phyloP scores from a whole-genome alignment of 2,888 invertebrate species.

The Dromius quadrimaculatus region DNA sequence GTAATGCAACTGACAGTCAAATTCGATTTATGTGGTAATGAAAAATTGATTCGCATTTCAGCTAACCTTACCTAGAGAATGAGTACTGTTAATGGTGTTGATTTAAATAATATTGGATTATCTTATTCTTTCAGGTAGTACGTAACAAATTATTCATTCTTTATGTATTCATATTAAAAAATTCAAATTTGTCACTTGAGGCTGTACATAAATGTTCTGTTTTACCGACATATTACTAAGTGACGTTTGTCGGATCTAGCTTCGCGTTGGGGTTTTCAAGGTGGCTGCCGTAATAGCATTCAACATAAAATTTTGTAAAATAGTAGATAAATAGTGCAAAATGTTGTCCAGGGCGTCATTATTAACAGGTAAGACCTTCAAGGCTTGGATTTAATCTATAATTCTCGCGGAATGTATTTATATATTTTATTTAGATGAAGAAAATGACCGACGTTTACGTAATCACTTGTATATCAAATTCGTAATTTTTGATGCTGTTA shows the following conservation, averaged over 20 bases:
- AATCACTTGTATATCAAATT: constrained; percentile 63
- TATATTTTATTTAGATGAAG: neutral
- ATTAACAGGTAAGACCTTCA: constrained; percentile 53
- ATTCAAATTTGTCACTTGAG: too few relatives aligned
- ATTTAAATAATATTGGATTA: too few relatives aligned
- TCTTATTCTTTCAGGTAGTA: too few relatives aligned
- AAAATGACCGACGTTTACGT: constrained; percentile 66
- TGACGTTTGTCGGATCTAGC: constrained; percentile 39
- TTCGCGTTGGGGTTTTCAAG: constrained; percentile 17
- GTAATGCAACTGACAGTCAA: too few relatives aligned
- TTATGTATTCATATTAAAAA: too few relatives aligned
- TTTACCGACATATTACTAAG: neutral
- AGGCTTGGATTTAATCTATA: too few relatives aligned
- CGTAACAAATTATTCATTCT: too few relatives aligned
- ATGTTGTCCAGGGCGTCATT: constrained; percentile 74
- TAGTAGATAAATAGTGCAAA: constrained; percentile 58
- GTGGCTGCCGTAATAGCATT: constrained; percentile 37
- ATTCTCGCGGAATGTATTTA: neutral
- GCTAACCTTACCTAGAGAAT: too few relatives aligned
- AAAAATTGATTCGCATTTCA: too few relatives aligned
- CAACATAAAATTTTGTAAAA: constrained; percentile 27
- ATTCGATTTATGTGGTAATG: too few relatives aligned
- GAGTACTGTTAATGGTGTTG: too few relatives aligned
- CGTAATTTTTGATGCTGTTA: neutral
- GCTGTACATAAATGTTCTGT: neutral